A percentile compares a stretch with the other conserved stretches of the same genome.
Conservation (phyloP, 2,797 vertebrate species). For the Lutjanus campechanus region DNA sequence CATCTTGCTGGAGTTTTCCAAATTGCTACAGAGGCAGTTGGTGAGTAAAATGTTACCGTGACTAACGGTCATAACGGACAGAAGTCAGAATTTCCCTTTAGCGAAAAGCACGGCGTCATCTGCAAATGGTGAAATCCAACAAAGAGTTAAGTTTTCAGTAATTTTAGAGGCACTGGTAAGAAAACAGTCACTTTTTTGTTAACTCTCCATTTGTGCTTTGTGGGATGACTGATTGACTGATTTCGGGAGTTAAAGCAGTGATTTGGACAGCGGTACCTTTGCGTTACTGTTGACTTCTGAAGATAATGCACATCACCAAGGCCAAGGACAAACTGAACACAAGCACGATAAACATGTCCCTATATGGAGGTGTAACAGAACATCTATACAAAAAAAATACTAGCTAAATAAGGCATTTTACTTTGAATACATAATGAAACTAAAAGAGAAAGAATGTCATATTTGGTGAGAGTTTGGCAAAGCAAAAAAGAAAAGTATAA, state of each 20-base stretch:
- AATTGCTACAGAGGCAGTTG: background rate
- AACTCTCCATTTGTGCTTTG: conserved; percentile 76
- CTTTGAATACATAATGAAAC: conserved; percentile 74
- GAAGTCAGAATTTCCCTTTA: conserved; percentile 22
- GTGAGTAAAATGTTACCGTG: background rate
- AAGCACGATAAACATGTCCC: conserved; percentile 63
- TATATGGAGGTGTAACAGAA: conserved; percentile 79
- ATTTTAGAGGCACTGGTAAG: conserved; percentile 70
- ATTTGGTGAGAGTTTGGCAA: conserved; percentile 88
- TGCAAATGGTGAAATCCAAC: conserved; percentile 22
- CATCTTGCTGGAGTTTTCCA: background rate
- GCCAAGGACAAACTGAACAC: conserved; percentile 64
- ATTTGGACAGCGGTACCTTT: conserved; percentile 49
- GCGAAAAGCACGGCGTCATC: conserved; percentile 26
- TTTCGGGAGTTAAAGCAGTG: conserved; percentile 17
- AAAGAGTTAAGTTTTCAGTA: background rate
- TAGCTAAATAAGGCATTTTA: conserved; percentile 86
- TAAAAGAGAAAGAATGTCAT: conserved; percentile 69
- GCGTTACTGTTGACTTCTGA: conserved; percentile 18
- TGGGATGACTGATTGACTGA: conserved; percentile 58
- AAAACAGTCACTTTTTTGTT: conserved; percentile 58
- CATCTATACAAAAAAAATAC: conserved; percentile 71
- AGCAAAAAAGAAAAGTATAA: conserved; percentile 78
- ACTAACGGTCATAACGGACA: background rate
- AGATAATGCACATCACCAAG: conserved; percentile 50